Evolutionary conservation across 1,140 invertebrate genomes (phyloP).

Genomic region (Oreohelix idahoensis): DNA sequence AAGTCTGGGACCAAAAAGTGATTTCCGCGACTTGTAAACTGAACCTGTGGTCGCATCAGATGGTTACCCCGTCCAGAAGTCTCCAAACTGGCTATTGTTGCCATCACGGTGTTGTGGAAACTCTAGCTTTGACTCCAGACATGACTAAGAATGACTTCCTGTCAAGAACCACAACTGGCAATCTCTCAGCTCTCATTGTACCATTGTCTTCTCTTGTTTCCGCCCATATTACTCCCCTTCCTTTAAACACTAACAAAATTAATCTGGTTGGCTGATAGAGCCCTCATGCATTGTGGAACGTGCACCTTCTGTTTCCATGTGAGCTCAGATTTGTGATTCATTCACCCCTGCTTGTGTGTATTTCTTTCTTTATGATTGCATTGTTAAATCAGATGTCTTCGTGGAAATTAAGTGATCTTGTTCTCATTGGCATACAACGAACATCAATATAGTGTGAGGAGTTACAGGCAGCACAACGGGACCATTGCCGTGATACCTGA

Average conservation of each 20-base stretch:
- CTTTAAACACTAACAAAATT: not conserved
- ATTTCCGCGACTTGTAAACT: slow-evolving; percentile 7
- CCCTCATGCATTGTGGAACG: slow-evolving; percentile 4
- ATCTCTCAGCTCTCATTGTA: not conserved
- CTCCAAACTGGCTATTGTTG: slow-evolving; percentile 11
- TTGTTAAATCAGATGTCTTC: not conserved
- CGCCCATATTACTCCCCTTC: slow-evolving; percentile 5
- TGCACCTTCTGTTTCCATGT: slow-evolving; percentile 2
- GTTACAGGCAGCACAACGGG: too few species aligned
- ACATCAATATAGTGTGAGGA: too few species aligned
- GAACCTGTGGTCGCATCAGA: slow-evolving; percentile 10
- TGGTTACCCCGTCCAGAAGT: not conserved
- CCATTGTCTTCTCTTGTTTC: not conserved
- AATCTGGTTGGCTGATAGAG: slow-evolving; percentile 1
- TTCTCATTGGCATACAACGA: too few species aligned
- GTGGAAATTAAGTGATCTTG: too few species aligned
- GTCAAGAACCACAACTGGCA: slow-evolving; percentile 5
- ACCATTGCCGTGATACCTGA: too few species aligned
- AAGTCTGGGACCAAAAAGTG: not conserved
- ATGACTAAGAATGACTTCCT: not conserved
- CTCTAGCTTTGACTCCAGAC: not conserved
- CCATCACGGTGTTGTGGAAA: slow-evolving; percentile 25
- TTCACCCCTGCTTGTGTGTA: not conserved
- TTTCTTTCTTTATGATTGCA: not conserved
- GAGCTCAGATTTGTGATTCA: not conserved